Conservation (phyloP, 2,113 vertebrate genomes). For the Pomatostomus ruficeps region DNA sequence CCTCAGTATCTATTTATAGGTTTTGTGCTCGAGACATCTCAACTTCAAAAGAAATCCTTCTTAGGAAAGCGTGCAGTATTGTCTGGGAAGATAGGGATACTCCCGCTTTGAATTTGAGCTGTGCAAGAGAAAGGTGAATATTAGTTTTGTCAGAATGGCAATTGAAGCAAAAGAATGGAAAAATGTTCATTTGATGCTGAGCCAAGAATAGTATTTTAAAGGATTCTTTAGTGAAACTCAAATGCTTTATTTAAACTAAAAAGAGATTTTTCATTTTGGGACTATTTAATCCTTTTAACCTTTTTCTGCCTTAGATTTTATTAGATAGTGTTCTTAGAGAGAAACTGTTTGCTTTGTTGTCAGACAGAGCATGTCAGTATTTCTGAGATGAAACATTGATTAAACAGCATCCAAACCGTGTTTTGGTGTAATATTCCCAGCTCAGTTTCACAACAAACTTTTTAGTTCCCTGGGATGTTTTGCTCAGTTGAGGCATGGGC, state of each 20-base stretch:
- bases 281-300: not conserved
- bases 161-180: not conserved
- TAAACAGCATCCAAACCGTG: not conserved
- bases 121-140: not conserved
- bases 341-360: not conserved
- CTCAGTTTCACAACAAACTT: not conserved
- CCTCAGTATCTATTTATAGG: not conserved
- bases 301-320: not conserved
- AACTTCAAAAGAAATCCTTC: not conserved
- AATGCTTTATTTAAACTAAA: not conserved
- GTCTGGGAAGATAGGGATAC: not conserved
- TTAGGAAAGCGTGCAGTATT: not conserved
- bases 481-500: not conserved
- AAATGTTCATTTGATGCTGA: not conserved
- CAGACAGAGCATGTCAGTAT: not conserved
- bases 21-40: not conserved
- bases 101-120: not conserved
- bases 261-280: not conserved
- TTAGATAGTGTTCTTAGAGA: not conserved
- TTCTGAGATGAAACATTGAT: conserved; percentile 21
- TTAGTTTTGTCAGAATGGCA: not conserved
- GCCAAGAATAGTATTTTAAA: not conserved
- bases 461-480: not conserved
- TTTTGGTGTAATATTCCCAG: not conserved
- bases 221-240: not conserved